These are phyloP conservation scores for Tenrec ecaudatus DNA, from an alignment of 2,113 vertebrate species.

Conservation along the genomic window DNA sequence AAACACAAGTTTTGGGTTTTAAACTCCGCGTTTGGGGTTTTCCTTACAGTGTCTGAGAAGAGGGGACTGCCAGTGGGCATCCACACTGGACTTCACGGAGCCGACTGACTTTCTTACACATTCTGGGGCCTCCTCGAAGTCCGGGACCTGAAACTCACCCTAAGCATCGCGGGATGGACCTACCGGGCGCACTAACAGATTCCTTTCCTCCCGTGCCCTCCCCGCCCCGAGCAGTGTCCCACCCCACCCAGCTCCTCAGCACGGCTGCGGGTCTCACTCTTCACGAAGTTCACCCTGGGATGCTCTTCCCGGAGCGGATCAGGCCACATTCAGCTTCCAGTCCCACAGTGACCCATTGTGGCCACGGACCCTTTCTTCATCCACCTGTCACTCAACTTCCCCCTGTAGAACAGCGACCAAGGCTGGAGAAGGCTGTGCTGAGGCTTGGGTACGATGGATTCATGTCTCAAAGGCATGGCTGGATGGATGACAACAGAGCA, in stretches of 20 bases:
- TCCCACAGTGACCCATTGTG: background rate
- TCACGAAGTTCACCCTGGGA: background rate
- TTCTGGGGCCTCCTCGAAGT: background rate
- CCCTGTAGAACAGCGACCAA: too few species aligned
- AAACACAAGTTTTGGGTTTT: background rate
- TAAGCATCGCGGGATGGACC: background rate
- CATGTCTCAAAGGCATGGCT: too few species aligned
- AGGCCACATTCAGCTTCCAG: background rate
- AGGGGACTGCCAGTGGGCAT: background rate
- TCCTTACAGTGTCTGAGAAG: background rate
- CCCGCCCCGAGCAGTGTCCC: fast-evolving
- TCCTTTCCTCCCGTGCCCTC: background rate
- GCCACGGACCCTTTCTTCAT: background rate
- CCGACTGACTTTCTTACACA: background rate
- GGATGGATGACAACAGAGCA: too few species aligned
- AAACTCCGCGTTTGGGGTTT: background rate
- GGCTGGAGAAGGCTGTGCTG: too few species aligned
- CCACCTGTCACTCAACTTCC: too few species aligned
- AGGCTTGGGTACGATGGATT: too few species aligned
- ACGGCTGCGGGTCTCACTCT: background rate
- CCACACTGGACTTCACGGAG: fast-evolving
- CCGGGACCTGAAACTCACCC: too few species aligned
- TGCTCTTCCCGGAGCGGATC: too few species aligned
- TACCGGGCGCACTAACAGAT: background rate
- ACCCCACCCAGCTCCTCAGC: too few species aligned